These are phyloP conservation scores for Paralichthys olivaceus DNA, from an alignment of 2,113 vertebrate species.

Conservation along the genomic window DNA sequence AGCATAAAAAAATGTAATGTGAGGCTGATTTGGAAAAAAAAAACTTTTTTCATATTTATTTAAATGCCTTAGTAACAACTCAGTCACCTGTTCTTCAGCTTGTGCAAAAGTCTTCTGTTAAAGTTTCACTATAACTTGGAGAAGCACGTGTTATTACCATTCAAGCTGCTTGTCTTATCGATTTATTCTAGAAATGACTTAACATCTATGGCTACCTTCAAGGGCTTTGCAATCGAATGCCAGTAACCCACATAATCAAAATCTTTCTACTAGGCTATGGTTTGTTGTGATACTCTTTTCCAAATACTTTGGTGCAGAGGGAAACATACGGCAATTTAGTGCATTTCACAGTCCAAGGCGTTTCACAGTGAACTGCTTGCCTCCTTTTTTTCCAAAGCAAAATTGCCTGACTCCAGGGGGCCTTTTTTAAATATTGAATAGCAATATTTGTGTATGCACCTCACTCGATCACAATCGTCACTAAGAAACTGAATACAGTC, in stretches of 20 bases:
- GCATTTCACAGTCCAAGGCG: conserved; percentile 59
- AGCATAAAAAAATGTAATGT: no score
- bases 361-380: no score
- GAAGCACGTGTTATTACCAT: not conserved
- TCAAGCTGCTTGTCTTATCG: not conserved
- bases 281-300: not conserved
- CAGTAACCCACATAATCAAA: conserved; percentile 3
- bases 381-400: not conserved
- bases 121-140: no score
- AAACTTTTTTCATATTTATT: no score
- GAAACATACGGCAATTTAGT: conserved; percentile 65
- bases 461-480: not conserved
- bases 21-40: no score
- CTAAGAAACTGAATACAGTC: not conserved
- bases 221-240: not conserved
- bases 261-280: not conserved
- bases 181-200: not conserved
- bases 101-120: no score
- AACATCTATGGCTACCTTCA: not conserved
- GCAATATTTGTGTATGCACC: not conserved
- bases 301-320: conserved; percentile 32
- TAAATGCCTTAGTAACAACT: no score
- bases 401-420: not conserved
- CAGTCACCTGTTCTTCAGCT: no score
- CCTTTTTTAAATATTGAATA: not conserved